These are phyloP conservation scores for Anser cygnoides DNA, from an alignment of 2,113 vertebrate species.

Conservation along the genomic window DNA sequence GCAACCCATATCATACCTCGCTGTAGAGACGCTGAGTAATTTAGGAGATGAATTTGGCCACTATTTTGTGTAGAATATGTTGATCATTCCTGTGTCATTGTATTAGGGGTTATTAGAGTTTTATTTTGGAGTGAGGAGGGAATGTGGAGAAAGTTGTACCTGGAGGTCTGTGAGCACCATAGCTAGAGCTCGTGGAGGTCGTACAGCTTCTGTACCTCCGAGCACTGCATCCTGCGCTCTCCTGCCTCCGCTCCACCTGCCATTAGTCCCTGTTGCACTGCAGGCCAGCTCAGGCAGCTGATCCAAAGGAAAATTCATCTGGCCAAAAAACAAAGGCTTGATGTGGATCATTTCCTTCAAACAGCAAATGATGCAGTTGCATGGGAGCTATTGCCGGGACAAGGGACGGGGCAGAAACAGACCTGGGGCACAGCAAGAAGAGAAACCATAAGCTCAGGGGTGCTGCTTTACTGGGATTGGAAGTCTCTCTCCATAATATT, in stretches of 20 bases:
- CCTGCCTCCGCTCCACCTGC: background rate
- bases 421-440: background rate
- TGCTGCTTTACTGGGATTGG: background rate
- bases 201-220: background rate
- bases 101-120: background rate
- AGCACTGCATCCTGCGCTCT: background rate
- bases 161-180: no score
- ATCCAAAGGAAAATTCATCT: background rate
- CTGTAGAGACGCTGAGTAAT: rapidly evolving
- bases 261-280: background rate
- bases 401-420: background rate
- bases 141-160: background rate
- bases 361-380: background rate
- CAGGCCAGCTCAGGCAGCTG: background rate
- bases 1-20: rapidly evolving
- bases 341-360: background rate
- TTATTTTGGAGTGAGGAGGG: background rate
- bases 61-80: rapidly evolving
- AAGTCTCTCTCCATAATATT: background rate
- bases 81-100: background rate
- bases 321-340: background rate
- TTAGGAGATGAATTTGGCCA: background rate
- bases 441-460: background rate
- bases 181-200: background rate
- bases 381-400: background rate